phyloP scores from a whole-genome alignment of 2,113 vertebrate species.

The Plestiodon gilberti region DNA sequence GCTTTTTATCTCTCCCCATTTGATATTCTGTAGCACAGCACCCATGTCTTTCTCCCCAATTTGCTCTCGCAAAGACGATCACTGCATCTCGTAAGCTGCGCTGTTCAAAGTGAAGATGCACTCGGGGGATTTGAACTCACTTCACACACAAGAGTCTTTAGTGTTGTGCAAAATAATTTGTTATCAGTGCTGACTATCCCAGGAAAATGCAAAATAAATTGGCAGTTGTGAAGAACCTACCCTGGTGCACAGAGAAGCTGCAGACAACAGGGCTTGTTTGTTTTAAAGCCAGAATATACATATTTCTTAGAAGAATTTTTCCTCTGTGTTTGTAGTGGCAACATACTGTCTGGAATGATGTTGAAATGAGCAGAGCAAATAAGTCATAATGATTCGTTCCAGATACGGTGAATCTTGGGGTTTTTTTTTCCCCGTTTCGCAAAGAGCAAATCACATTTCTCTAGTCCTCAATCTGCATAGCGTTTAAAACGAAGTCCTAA shows the following conservation, averaged over 20 bases:
- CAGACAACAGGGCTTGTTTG: neutral
- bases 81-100: constrained; percentile 51
- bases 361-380: constrained; percentile 34
- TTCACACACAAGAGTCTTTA: constrained; percentile 51
- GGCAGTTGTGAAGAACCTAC: constrained; percentile 34
- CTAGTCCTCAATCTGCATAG: neutral
- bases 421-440: neutral
- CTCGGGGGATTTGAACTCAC: constrained; percentile 57
- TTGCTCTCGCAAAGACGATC: constrained; percentile 58
- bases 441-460: neutral
- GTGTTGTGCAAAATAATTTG: constrained; percentile 65
- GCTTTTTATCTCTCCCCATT: constrained; percentile 62
- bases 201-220: constrained; percentile 41
- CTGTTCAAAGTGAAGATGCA: constrained; percentile 50
- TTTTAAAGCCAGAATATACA: constrained; percentile 42
- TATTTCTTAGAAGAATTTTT: constrained; percentile 24
- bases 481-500: neutral
- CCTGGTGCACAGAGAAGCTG: constrained; percentile 26
- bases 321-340: constrained; percentile 41
- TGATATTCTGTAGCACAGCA: constrained; percentile 54
- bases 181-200: constrained; percentile 48
- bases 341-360: constrained; percentile 27
- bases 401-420: constrained; percentile 14
- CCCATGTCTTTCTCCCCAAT: constrained; percentile 47
- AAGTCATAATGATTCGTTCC: constrained; percentile 30